Percentiles rank a stretch among this genome's conserved stretches.
These are phyloP conservation scores for Zaprionus vittiger DNA, from an alignment of 1,140 invertebrate species.

Conservation along the genomic window DNA sequence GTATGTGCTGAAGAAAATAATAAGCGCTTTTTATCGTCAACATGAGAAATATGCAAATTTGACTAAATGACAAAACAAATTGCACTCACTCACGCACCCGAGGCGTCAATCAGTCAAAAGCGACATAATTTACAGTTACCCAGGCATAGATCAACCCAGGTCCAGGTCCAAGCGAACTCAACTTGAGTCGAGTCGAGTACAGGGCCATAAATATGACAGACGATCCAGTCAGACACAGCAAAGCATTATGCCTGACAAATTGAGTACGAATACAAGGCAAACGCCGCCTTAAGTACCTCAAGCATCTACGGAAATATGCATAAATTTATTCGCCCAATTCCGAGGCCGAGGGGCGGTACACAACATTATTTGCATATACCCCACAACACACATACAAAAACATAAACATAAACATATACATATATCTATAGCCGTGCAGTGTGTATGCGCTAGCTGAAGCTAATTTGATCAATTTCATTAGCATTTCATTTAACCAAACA, in stretches of 20 bases:
- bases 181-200: conserved; percentile 8
- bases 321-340: conserved; percentile 36
- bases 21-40: conserved; percentile 9
- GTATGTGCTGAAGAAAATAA: conserved; percentile 10
- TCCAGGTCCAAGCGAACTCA: conserved; percentile 13
- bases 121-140: conserved; percentile 58
- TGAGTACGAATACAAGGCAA: conserved; percentile 52
- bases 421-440: not conserved
- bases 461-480: conserved; percentile 45
- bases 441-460: not conserved
- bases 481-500: conserved; percentile 39
- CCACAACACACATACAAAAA: conserved; percentile 1
- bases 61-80: conserved; percentile 40
- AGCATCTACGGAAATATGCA: conserved; percentile 44
- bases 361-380: conserved; percentile 54
- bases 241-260: conserved; percentile 52
- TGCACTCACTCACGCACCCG: conserved; percentile 46
- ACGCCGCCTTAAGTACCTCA: conserved; percentile 47
- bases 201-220: conserved; percentile 50
- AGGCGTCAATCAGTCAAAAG: conserved; percentile 68
- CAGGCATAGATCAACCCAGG: conserved; percentile 26
- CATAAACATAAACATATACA: not conserved
- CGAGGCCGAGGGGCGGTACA: conserved; percentile 1
- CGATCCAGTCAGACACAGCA: conserved; percentile 13
- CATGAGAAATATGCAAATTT: conserved; percentile 54